A percentile compares a stretch with the other conserved stretches of the same genome.
phyloP scores from a whole-genome alignment of 2,888 invertebrate genomes.

The Formica aserva region DNA sequence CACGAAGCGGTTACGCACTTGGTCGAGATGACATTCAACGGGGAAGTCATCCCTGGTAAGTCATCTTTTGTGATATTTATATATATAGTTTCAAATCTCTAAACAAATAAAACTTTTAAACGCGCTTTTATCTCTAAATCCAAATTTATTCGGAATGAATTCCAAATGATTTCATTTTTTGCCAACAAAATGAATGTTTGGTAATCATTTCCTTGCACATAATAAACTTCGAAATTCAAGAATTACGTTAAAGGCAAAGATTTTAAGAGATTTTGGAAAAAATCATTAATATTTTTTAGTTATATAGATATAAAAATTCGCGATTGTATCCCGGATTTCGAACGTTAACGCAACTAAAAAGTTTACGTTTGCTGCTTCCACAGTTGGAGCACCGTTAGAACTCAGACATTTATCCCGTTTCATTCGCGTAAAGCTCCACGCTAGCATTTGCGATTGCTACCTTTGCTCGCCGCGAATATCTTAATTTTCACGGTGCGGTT shows the following conservation, averaged over 20 bases:
- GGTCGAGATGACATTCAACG: slow-evolving; percentile 98
- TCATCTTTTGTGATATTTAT: slow-evolving; percentile 70
- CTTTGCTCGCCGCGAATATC: slow-evolving; percentile 17
- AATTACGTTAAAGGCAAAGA: neutral
- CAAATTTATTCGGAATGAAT: neutral
- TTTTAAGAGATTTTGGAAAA: neutral
- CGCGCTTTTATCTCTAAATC: neutral
- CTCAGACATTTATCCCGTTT: slow-evolving; percentile 5
- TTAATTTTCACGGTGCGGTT: slow-evolving; percentile 33
- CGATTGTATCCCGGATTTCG: neutral
- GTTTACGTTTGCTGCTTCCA: neutral
- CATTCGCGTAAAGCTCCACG: neutral
- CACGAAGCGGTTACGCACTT: slow-evolving; percentile 94
- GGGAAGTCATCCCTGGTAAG: slow-evolving; percentile 95
- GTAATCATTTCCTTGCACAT: neutral
- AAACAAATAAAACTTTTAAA: slow-evolving; percentile 7
- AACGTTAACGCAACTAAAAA: neutral
- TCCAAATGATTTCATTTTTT: neutral
- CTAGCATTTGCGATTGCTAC: neutral
- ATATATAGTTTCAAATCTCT: neutral
- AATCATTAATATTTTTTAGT: neutral
- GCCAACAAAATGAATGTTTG: neutral
- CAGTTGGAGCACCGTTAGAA: neutral
- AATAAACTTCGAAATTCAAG: neutral
- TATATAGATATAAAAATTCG: neutral